These are phyloP conservation scores for Chrysotoxum bicinctum DNA, from an alignment of 2,888 invertebrate genomes.

Conservation along the genomic window DNA sequence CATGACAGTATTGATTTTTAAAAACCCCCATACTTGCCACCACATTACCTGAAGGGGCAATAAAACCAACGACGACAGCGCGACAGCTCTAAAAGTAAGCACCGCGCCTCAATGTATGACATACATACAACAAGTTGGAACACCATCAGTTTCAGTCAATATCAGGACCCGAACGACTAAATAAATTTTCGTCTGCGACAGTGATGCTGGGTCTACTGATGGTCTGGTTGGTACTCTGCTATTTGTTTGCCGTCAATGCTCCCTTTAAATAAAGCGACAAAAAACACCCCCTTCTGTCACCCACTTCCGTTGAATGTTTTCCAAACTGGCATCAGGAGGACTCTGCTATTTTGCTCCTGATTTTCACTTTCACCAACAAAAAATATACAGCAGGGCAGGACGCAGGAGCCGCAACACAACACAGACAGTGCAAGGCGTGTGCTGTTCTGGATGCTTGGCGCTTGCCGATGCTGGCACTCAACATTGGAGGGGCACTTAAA, in stretches of 20 bases:
- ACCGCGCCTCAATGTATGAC: constrained; percentile 56
- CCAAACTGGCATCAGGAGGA: constrained; percentile 29
- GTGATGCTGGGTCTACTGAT: constrained; percentile 21
- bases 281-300: background rate
- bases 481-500: constrained; percentile 70
- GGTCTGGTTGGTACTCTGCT: background rate
- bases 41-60: background rate
- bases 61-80: constrained; percentile 33
- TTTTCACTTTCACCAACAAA: constrained; percentile 67
- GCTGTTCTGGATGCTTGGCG: constrained; percentile 22
- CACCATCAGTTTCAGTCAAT: background rate
- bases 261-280: background rate
- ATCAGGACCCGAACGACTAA: background rate
- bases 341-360: constrained; percentile 39
- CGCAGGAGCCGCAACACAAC: constrained; percentile 31
- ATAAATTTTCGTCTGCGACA: constrained; percentile 48
- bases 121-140: constrained; percentile 68
- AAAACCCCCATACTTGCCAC: background rate
- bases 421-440: constrained; percentile 58
- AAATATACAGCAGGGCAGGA: constrained; percentile 7
- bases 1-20: constrained; percentile 63
- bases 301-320: constrained; percentile 27
- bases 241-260: background rate
- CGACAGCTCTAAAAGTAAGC: constrained; percentile 28
- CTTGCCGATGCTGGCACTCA: constrained; percentile 24